Conservation (phyloP, 2,113 vertebrate species). For the Trachemys scripta region DNA sequence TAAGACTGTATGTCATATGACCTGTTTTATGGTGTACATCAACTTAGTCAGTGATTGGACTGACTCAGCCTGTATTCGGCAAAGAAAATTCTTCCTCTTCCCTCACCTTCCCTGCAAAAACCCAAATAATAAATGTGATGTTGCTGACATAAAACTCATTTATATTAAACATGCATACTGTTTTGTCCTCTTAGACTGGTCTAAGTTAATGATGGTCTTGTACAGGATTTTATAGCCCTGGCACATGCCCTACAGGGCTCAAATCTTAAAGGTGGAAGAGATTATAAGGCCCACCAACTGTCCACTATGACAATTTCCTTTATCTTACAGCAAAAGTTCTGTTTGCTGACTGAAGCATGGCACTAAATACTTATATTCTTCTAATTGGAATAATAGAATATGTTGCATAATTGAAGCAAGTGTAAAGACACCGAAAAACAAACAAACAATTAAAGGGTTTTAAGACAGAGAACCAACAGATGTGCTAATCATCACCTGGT, state of each 20-base stretch:
- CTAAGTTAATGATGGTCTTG: not conserved
- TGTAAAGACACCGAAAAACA: not conserved
- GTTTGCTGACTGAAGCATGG: not conserved
- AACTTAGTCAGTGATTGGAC: slow-evolving; percentile 2
- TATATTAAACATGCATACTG: not conserved
- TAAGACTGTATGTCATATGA: not conserved
- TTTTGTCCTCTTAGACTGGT: not conserved
- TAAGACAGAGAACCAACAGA: not conserved
- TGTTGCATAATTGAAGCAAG: not conserved
- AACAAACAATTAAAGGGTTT: not conserved
- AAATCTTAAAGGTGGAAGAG: not conserved
- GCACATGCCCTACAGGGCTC: not conserved
- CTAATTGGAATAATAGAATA: not conserved
- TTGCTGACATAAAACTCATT: slow-evolving; percentile 17
- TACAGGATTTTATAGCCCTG: not conserved
- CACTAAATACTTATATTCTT: not conserved
- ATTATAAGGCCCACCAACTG: not conserved
- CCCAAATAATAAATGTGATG: not conserved
- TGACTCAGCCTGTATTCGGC: slow-evolving; percentile 34
- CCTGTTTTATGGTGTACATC: slow-evolving; percentile 18
- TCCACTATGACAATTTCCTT: accelerated
- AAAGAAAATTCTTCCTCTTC: not conserved
- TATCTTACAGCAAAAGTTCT: not conserved
- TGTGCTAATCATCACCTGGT: not conserved
- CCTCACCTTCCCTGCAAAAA: not conserved